Evolutionary conservation across 2,797 vertebrate genomes (phyloP).

Genomic region (Pteronotus mesoamericanus): DNA sequence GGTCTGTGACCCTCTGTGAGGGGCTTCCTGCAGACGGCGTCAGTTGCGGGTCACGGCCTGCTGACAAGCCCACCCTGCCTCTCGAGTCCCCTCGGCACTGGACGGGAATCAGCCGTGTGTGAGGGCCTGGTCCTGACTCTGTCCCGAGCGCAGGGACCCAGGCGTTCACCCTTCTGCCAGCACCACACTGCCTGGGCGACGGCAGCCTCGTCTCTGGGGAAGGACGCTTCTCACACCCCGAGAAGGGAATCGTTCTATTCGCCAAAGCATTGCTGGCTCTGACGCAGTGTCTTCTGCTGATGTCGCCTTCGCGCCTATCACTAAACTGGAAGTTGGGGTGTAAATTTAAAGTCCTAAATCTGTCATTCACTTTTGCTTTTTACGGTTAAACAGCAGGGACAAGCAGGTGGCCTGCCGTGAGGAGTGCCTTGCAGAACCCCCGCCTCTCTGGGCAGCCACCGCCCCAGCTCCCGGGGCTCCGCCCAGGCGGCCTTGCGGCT

Average conservation of each 20-base stretch:
- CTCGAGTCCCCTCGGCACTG: rapidly evolving
- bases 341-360: no score
- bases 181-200: rapidly evolving
- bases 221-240: neutral
- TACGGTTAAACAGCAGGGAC: neutral
- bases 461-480: neutral
- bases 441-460: neutral
- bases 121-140: rapidly evolving
- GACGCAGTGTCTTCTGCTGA: rapidly evolving
- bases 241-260: no score
- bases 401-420: neutral
- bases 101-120: rapidly evolving
- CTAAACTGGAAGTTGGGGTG: rapidly evolving
- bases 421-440: rapidly evolving
- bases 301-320: rapidly evolving
- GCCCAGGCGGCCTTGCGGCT: neutral
- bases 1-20: neutral
- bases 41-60: neutral
- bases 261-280: neutral
- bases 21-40: rapidly evolving
- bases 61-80: neutral
- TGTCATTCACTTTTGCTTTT: neutral
- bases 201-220: neutral
- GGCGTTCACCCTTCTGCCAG: neutral
- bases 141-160: neutral